Evolutionary conservation across 2,113 vertebrate species (phyloP).

Genomic region (Amazona vittata): DNA sequence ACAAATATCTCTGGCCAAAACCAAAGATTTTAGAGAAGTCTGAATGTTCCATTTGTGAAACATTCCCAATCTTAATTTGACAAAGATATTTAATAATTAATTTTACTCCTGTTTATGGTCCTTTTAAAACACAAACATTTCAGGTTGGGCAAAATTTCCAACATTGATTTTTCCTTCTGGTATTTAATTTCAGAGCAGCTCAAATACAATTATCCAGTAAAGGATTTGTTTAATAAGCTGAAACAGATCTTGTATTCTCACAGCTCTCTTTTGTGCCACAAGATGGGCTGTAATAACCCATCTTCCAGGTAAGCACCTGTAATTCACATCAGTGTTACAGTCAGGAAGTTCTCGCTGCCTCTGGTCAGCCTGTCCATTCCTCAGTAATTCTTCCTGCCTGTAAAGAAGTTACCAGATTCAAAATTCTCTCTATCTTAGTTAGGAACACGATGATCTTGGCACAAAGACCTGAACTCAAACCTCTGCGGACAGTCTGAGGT

Average conservation of each 20-base stretch:
- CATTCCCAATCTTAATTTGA: background rate
- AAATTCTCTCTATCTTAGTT: background rate
- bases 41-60: background rate
- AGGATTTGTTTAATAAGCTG: background rate
- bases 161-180: background rate
- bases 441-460: background rate
- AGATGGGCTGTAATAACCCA: background rate
- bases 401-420: background rate
- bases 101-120: background rate
- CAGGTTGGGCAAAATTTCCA: background rate
- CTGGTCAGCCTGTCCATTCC: background rate
- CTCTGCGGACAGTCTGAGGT: background rate
- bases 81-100: background rate
- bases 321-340: background rate
- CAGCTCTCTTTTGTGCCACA: background rate
- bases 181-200: background rate
- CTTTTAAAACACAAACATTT: background rate
- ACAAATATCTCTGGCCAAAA: background rate
- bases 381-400: background rate
- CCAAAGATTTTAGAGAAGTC: background rate
- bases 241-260: background rate
- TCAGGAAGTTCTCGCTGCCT: background rate
- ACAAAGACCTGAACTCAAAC: background rate
- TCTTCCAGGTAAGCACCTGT: slow-evolving; percentile 1
- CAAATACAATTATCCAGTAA: background rate